A percentile compares a stretch with the other conserved stretches of the same genome.
These are phyloP conservation scores for Champsocephalus esox DNA, from an alignment of 2,797 vertebrate genomes.

Conservation along the genomic window DNA sequence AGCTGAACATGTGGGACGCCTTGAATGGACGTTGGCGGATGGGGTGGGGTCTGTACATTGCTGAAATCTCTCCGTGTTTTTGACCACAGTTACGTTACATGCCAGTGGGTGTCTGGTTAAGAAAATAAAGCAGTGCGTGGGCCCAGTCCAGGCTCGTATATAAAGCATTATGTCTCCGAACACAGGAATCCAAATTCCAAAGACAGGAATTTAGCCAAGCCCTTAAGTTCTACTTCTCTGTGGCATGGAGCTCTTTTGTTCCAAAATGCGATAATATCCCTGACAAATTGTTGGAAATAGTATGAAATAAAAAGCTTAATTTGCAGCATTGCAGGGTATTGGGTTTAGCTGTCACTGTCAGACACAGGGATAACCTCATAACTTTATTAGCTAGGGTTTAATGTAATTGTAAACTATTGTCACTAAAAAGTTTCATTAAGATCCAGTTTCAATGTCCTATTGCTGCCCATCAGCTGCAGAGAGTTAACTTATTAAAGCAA, in stretches of 20 bases:
- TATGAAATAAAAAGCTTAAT: constrained; percentile 12
- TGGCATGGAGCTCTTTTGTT: constrained; percentile 32
- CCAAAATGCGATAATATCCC: constrained; percentile 60
- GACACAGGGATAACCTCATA: constrained; percentile 1
- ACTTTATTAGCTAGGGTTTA: too few species aligned
- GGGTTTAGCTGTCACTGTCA: constrained; percentile 48
- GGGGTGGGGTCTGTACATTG: constrained; percentile 51
- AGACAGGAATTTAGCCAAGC: constrained; percentile 52
- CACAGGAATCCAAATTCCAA: constrained; percentile 63
- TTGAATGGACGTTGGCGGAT: constrained; percentile 4
- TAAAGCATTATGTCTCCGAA: constrained; percentile 70
- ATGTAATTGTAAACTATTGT: too few species aligned
- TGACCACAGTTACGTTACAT: constrained; percentile 64
- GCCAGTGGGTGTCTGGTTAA: constrained; percentile 63
- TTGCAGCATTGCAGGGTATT: constrained; percentile 35
- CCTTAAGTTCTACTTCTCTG: constrained; percentile 52
- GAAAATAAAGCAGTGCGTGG: constrained; percentile 71
- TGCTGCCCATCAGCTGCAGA: too few species aligned
- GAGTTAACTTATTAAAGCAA: too few species aligned
- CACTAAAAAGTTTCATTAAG: too few species aligned
- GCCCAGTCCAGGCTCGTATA: constrained; percentile 55
- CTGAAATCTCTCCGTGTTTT: constrained; percentile 51
- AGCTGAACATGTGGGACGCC: constrained; percentile 42
- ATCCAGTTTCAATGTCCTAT: too few species aligned
- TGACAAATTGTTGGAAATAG: constrained; percentile 62